These are phyloP conservation scores for Artibeus lituratus DNA, from an alignment of 2,797 vertebrate species.

Conservation along the genomic window DNA sequence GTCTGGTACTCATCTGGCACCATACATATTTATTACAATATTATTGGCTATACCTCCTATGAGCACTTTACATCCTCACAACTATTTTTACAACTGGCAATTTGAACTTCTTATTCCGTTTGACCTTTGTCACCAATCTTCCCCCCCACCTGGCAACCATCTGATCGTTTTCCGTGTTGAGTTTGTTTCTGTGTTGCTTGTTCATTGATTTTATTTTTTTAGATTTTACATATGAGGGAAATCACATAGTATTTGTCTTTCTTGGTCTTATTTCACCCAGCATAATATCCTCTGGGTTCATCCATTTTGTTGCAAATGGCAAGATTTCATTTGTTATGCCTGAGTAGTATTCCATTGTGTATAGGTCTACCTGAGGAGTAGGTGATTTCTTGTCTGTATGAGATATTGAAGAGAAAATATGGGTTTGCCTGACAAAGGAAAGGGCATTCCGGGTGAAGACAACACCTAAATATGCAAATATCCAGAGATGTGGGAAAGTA, in stretches of 20 bases:
- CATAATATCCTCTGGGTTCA: background rate
- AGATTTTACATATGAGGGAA: background rate
- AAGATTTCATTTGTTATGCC: background rate
- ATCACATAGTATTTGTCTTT: background rate
- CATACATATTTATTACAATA: background rate
- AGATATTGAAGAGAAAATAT: background rate
- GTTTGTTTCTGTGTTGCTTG: background rate
- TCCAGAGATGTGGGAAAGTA: background rate
- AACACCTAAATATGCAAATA: background rate
- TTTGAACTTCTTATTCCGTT: background rate
- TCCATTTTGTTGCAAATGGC: background rate
- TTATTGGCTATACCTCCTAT: background rate
- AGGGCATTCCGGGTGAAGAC: background rate
- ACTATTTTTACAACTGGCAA: background rate
- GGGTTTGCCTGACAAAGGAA: background rate
- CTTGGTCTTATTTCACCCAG: background rate
- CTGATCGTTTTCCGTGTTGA: background rate
- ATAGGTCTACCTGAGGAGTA: background rate
- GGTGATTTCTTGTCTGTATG: background rate
- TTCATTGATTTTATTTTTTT: background rate
- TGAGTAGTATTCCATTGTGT: background rate
- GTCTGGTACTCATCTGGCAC: background rate
- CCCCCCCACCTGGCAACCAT: background rate
- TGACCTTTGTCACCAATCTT: background rate
- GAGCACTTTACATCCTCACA: background rate